Conservation (phyloP, 92 coral and sea anemone genomes). For the Umimayanthus kanabou region DNA sequence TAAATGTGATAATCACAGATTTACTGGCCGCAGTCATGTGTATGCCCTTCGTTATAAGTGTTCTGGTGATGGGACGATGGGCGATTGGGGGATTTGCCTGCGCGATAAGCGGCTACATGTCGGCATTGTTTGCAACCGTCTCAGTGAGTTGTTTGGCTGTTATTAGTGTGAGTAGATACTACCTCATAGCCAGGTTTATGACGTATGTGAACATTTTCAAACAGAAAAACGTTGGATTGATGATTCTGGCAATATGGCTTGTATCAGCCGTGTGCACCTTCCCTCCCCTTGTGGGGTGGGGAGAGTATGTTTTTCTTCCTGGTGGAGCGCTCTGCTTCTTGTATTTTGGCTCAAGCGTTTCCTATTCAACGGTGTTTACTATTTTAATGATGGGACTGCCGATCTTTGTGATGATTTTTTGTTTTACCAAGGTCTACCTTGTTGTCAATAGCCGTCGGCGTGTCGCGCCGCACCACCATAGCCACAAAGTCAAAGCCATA, state of each 20-base stretch:
- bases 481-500: constrained; percentile 17
- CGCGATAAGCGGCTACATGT: constrained; percentile 53
- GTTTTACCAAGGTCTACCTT: constrained; percentile 58
- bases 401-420: constrained; percentile 50
- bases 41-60: constrained; percentile 52
- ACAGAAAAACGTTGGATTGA: constrained; percentile 53
- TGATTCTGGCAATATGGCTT: constrained; percentile 61
- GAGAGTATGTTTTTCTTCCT: constrained; percentile 63
- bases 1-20: constrained; percentile 70
- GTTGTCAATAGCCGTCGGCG: constrained; percentile 50
- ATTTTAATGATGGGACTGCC: constrained; percentile 70
- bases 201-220: constrained; percentile 65
- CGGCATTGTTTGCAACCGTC: constrained; percentile 56
- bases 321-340: constrained; percentile 74
- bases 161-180: constrained; percentile 71
- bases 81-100: constrained; percentile 47
- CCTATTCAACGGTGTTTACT: constrained; percentile 67
- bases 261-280: constrained; percentile 45
- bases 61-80: constrained; percentile 62
- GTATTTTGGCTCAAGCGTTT: constrained; percentile 56
- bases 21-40: constrained; percentile 52
- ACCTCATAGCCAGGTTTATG: constrained; percentile 54
- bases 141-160: constrained; percentile 59
- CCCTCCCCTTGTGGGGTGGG: constrained; percentile 81
- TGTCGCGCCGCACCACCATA: constrained; percentile 16